Evolutionary conservation across 2,113 vertebrate genomes (phyloP).

Genomic region (Caloenas nicobarica): DNA sequence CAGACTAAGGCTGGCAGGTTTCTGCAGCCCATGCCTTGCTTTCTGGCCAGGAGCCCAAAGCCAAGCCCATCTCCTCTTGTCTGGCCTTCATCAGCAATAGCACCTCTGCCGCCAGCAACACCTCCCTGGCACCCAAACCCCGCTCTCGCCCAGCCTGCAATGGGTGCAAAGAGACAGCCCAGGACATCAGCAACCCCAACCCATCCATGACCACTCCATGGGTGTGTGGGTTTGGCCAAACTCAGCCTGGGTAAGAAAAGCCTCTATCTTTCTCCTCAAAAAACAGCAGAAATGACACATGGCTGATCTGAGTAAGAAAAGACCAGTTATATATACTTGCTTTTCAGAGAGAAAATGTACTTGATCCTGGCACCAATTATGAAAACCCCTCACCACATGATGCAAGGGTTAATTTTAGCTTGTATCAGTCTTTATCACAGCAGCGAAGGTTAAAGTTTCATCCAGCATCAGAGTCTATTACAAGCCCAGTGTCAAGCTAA

Average conservation of each 20-base stretch:
- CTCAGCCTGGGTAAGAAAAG: not conserved
- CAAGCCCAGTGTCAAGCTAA: not conserved
- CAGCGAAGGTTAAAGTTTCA: not conserved
- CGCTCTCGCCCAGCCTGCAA: not conserved
- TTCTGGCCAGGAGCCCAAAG: not conserved
- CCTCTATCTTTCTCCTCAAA: not conserved
- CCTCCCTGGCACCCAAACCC: not conserved
- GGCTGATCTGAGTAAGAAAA: conserved; percentile 5
- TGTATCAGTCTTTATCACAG: not conserved
- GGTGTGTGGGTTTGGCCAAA: not conserved
- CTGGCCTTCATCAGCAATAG: accelerated
- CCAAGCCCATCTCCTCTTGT: not conserved
- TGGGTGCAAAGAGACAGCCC: accelerated
- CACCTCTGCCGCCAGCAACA: not conserved
- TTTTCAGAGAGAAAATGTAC: conserved; percentile 27
- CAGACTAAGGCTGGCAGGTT: not conserved
- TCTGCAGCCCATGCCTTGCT: not conserved
- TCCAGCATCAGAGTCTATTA: not conserved
- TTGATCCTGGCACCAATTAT: conserved; percentile 50
- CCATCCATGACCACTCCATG: accelerated
- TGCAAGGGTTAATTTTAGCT: conserved; percentile 36
- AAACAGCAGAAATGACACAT: not conserved
- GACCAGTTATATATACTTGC: not conserved
- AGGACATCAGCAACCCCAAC: not conserved
- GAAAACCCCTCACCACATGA: conserved; percentile 22